phyloP scores from a whole-genome alignment of 2,888 invertebrate genomes.

The Athetis lepigone region DNA sequence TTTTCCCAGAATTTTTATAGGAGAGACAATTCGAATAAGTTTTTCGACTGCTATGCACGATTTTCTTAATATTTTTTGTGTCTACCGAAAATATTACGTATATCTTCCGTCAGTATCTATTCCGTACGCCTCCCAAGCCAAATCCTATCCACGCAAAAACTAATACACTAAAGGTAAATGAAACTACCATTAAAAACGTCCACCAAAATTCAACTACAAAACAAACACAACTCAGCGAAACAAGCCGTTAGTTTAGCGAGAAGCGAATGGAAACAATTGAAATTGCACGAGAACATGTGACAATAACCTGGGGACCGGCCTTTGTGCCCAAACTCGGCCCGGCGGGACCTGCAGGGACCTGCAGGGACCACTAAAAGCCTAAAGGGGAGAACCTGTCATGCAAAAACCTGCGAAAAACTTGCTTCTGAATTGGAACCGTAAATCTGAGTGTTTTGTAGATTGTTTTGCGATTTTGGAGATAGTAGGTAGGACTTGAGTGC shows the following conservation, averaged over 20 bases:
- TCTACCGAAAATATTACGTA: too few relatives aligned
- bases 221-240: constrained; percentile 11
- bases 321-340: constrained; percentile 46
- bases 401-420: constrained; percentile 25
- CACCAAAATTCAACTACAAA: not conserved
- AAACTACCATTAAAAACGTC: not conserved
- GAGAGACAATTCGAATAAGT: too few relatives aligned
- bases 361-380: constrained; percentile 39
- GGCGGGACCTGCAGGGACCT: constrained; percentile 21
- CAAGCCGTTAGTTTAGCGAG: constrained; percentile 23
- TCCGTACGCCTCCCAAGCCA: too few relatives aligned
- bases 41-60: too few relatives aligned
- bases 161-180: not conserved
- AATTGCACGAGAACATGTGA: constrained; percentile 33
- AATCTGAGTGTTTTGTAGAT: constrained; percentile 19
- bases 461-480: constrained; percentile 11
- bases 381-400: constrained; percentile 7
- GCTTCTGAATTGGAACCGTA: constrained; percentile 29
- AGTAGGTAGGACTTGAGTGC: not conserved
- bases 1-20: too few relatives aligned
- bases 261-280: constrained; percentile 39
- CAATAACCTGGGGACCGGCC: constrained; percentile 23
- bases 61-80: too few relatives aligned
- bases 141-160: not conserved
- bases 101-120: too few relatives aligned